Base-by-base conservation (phyloP, 2,113 vertebrate genomes). In the Solea senegalensis region DNA sequence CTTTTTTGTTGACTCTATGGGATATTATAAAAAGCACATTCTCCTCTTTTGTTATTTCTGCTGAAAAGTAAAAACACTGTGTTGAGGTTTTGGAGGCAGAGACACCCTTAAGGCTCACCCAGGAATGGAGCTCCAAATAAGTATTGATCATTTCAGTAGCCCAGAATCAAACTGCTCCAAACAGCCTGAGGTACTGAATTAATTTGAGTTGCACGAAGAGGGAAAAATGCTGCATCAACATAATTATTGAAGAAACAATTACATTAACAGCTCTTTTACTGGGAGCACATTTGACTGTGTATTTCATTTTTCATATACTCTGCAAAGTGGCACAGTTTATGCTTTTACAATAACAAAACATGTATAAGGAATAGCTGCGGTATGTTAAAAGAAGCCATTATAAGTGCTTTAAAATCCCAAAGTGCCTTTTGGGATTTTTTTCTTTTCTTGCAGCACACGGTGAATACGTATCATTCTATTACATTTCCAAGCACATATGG, bases 151-250 rank as follows among this genome's bases (percentile, higher is more conserved):
- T 48, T 64, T 63, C 51, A 56, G 16, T 44, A 44, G 59, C 50
- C 58, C 56, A 72, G 56, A 64, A 66, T 57, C 60, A 40, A 66
- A 57, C 34, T 55, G 61, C 63, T 50, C 9, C 9, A 10, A 58
- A 64, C 71, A 71, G 62, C 61, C 63, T 10, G 51, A 60, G 55
- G 52, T 60, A 52, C 61, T 59, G 79, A 74, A 72, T 80, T 55
- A 68, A 72, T 75, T 61, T 70, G 55, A 14, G 44, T 28, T 15
- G 66, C 50, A 78, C 43, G 63, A 45, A 41, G 21, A 48, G 54
- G n/a, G 53, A 15, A 79, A 78, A 81, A 48, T 56, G 72, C 70
- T 86, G 82, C 79, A 77, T 88, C 78, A 78, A 81, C 84, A 89
- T 81, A 66, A 80, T 79, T 70, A 76, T 70, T 73, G 65, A 76